These are phyloP conservation scores for Sycophaga agraensis DNA, from an alignment of 1,140 invertebrate species.

Conservation along the genomic window DNA sequence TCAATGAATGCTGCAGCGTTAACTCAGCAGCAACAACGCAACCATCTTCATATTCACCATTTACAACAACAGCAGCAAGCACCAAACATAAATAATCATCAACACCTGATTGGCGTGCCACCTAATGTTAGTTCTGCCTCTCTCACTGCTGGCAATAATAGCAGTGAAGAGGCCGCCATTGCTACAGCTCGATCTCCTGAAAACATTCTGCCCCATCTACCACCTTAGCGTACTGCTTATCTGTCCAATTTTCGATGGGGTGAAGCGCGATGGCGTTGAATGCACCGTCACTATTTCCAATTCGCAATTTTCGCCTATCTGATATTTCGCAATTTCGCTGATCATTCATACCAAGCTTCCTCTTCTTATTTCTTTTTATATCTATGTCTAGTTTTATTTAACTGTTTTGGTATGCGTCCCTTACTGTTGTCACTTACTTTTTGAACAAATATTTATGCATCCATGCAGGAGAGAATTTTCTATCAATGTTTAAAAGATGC, in stretches of 20 bases:
- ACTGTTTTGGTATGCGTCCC: background rate
- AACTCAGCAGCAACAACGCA: conserved; percentile 3
- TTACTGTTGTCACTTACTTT: background rate
- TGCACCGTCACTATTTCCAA: too few relatives aligned
- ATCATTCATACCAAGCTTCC: background rate
- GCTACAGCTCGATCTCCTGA: conserved; percentile 44
- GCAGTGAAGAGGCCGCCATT: conserved; percentile 3
- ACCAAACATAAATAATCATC: background rate
- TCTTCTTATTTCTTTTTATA: background rate
- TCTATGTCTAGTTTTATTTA: background rate
- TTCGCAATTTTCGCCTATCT: background rate
- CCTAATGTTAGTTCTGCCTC: background rate
- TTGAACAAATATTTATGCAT: conserved; percentile 5
- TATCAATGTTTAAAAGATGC: too few relatives aligned
- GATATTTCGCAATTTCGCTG: too few relatives aligned
- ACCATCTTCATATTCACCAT: conserved; percentile 10
- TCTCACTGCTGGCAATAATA: background rate
- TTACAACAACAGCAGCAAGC: background rate
- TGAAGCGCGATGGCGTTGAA: conserved; percentile 33
- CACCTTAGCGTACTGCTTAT: conserved; percentile 48
- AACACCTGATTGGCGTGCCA: background rate
- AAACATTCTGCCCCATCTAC: conserved; percentile 50
- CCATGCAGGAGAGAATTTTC: conserved; percentile 21
- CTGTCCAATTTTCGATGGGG: conserved; percentile 21
- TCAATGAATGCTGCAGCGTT: background rate